Percentiles rank a stretch among this genome's conserved stretches.
Evolutionary conservation across 2,888 invertebrate species (phyloP).

Genomic region (Diarsia rubi): DNA sequence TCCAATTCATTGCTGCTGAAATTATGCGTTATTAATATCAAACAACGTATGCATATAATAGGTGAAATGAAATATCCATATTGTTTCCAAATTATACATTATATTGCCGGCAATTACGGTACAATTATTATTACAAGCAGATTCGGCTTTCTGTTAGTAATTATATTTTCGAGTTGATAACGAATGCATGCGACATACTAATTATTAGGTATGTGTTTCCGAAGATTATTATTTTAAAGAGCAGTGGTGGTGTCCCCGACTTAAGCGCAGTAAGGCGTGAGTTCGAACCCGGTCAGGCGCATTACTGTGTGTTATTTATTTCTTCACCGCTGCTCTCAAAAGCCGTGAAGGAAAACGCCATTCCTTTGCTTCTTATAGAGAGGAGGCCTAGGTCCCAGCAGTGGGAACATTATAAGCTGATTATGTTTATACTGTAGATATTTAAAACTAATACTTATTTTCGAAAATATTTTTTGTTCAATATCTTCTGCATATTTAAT

Average conservation of each 20-base stretch:
- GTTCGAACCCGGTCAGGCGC: no score
- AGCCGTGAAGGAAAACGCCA: no score
- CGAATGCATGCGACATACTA: constrained; percentile 7
- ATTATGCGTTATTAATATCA: constrained; percentile 26
- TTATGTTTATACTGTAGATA: no score
- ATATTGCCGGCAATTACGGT: constrained; percentile 30
- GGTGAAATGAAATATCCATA: constrained; percentile 26
- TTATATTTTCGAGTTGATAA: constrained; percentile 29
- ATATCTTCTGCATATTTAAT: not conserved
- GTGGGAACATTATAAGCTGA: no score
- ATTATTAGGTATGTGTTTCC: not conserved
- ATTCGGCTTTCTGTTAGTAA: constrained; percentile 36
- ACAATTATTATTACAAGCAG: constrained; percentile 35
- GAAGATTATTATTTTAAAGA: not conserved
- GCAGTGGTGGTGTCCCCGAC: no score
- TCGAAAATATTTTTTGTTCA: not conserved
- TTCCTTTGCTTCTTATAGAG: no score
- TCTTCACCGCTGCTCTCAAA: no score
- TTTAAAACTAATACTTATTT: no score
- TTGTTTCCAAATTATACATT: constrained; percentile 33
- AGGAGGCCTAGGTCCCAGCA: no score
- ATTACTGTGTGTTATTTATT: no score
- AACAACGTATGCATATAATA: constrained; percentile 24
- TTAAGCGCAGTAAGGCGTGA: no score
- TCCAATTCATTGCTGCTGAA: constrained; percentile 34